Conservation (phyloP, 2,888 invertebrate species). For the Ectropis crepuscularia region DNA sequence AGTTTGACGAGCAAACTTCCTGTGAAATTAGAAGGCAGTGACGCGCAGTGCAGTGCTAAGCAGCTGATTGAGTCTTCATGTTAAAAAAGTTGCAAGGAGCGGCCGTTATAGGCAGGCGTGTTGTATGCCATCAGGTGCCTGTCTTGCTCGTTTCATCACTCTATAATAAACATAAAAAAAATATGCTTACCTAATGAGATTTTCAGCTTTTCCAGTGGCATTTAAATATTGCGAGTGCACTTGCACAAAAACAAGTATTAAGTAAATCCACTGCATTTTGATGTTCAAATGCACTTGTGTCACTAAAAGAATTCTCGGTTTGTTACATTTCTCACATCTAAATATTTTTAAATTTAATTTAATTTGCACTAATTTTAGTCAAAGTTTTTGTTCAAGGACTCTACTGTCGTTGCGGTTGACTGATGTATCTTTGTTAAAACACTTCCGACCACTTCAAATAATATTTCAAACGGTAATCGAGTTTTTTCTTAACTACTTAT, state of each 20-base stretch:
- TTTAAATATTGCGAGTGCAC: conserved; percentile 37
- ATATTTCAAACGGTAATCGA: too few relatives aligned
- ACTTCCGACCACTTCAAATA: too few relatives aligned
- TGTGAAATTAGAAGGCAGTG: too few relatives aligned
- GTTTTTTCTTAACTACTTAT: too few relatives aligned
- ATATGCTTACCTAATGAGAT: conserved; percentile 28
- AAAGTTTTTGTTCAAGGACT: conserved; percentile 3
- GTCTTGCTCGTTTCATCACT: too few relatives aligned
- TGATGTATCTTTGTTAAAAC: not conserved
- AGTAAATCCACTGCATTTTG: conserved; percentile 45
- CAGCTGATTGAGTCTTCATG: too few relatives aligned
- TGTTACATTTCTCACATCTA: not conserved
- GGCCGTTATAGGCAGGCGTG: too few relatives aligned
- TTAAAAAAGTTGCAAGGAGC: too few relatives aligned
- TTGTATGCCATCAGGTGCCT: too few relatives aligned
- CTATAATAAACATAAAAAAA: conserved; percentile 1
- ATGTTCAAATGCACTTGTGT: conserved; percentile 5
- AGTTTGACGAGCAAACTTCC: too few relatives aligned
- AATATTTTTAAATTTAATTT: too few relatives aligned
- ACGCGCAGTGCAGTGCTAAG: too few relatives aligned
- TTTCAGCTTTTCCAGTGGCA: conserved; percentile 22
- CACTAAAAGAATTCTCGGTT: not conserved
- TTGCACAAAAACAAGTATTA: conserved; percentile 41
- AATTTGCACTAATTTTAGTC: not conserved
- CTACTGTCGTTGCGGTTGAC: not conserved